Base-by-base conservation (phyloP, 1,140 invertebrate species). In the Aphidius ervi region DNA sequence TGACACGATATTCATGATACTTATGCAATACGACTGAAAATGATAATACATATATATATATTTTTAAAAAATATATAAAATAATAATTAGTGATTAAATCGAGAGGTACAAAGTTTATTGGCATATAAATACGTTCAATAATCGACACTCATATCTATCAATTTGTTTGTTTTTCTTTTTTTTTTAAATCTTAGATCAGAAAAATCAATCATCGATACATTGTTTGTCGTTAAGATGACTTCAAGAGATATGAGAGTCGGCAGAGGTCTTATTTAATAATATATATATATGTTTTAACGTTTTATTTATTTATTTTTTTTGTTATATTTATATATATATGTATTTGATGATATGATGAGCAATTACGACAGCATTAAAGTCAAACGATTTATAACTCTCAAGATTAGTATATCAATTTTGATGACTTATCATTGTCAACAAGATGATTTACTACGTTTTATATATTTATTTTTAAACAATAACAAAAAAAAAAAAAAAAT, bases 291-390 rank as follows among this genome's bases (percentile, higher is more conserved):
- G 23, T 31, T 31, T 31, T 4, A 31, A 31, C 4, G 4, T 31
- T 31, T 31, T 31, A 31, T 31, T 31, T 31, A 31, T 31, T 16
- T 16, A 16, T 16, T 16, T 16, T 16, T 16, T 16, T 16, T 16
- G n/a, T 16, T 16, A 16, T 16, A 16, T 16, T 16, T 16, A 16
- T 16, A 16, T 16, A 16, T 16, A 31, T 31, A 31, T 31, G 23
- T 31, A 31, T 31, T 31, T 31, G 23, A 31, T 31, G 23, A 39
- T 55, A 50, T 53, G 45, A 66, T 57, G 54, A 20, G 55, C 65
- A 69, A 66, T 68, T 69, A 64, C 63, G 56, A 50, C 56, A 58
- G 61, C 66, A 69, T 70, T 66, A 58, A 59, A 23, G 31, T 56
- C 46, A 59, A 60, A 63, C 57, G 55, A 68, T 69, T 69, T 67